phyloP scores from a whole-genome alignment of 2,113 vertebrate genomes.

The Nipponia nippon region DNA sequence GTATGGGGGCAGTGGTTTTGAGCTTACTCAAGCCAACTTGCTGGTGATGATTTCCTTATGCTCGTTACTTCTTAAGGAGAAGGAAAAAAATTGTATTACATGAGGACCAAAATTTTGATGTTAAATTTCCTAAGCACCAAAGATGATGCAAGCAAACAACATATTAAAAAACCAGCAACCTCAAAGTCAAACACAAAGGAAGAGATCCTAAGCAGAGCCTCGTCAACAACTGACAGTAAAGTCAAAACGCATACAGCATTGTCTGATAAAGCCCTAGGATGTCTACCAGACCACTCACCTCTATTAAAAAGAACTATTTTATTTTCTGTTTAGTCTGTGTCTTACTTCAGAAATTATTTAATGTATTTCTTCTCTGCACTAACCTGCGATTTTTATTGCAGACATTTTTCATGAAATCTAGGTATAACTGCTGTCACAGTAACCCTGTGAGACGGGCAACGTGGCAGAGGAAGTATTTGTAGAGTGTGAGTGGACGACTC shows the following conservation, averaged over 20 bases:
- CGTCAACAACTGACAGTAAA: neutral
- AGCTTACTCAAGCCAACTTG: neutral
- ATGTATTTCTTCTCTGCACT: neutral
- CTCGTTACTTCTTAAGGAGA: neutral
- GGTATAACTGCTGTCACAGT: neutral
- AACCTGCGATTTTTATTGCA: neutral
- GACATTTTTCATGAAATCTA: neutral
- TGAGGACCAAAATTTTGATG: neutral
- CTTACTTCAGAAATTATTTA: neutral
- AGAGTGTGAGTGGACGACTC: neutral
- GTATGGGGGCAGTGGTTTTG: neutral
- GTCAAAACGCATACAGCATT: neutral
- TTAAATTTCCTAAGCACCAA: neutral
- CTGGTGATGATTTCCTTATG: slow-evolving; percentile 11
- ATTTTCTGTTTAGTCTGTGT: neutral
- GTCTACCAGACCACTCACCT: neutral
- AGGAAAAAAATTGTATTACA: neutral
- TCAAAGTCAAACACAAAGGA: neutral
- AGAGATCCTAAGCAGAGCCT: neutral
- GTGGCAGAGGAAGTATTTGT: neutral
- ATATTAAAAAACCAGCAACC: neutral
- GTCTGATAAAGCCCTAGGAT: neutral
- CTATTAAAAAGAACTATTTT: neutral
- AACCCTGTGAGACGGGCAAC: neutral
- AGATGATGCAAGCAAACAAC: neutral